Evolutionary conservation across 2,888 invertebrate genomes (phyloP).

Genomic region (Chrysolina americana): DNA sequence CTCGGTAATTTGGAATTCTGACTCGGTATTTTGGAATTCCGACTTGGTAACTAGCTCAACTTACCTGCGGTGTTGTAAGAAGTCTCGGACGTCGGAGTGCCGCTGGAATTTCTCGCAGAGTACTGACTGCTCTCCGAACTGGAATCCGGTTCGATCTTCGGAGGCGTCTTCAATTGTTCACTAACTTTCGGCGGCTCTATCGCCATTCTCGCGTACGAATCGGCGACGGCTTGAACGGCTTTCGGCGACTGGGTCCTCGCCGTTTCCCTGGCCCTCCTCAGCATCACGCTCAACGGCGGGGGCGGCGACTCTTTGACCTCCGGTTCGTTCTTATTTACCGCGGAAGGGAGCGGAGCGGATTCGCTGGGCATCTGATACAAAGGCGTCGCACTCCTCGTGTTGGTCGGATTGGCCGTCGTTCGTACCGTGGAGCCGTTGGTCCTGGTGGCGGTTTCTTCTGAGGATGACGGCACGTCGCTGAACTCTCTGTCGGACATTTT

Average conservation of each 20-base stretch:
- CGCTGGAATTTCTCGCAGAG: neutral
- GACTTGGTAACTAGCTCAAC: neutral
- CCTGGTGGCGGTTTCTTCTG: neutral
- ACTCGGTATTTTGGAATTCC: too few species aligned
- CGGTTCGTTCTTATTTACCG: neutral
- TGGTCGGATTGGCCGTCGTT: too few species aligned
- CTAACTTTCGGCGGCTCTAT: neutral
- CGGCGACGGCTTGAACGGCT: too few species aligned
- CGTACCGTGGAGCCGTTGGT: neutral
- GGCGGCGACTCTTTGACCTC: neutral
- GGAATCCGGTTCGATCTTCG: neutral
- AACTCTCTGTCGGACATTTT: neutral
- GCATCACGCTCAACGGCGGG: constrained; percentile 20
- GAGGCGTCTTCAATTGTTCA: neutral
- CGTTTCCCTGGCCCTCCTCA: neutral
- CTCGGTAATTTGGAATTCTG: too few species aligned
- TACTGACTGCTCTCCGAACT: neutral
- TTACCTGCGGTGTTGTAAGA: constrained; percentile 2
- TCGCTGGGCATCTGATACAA: too few species aligned
- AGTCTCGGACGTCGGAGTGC: neutral
- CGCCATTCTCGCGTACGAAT: neutral
- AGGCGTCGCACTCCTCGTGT: too few species aligned
- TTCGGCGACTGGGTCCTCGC: neutral
- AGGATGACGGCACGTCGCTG: neutral
- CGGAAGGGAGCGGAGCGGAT: neutral